These are phyloP conservation scores for Orchestes rusci DNA, from an alignment of 2,888 invertebrate species.

Conservation along the genomic window DNA sequence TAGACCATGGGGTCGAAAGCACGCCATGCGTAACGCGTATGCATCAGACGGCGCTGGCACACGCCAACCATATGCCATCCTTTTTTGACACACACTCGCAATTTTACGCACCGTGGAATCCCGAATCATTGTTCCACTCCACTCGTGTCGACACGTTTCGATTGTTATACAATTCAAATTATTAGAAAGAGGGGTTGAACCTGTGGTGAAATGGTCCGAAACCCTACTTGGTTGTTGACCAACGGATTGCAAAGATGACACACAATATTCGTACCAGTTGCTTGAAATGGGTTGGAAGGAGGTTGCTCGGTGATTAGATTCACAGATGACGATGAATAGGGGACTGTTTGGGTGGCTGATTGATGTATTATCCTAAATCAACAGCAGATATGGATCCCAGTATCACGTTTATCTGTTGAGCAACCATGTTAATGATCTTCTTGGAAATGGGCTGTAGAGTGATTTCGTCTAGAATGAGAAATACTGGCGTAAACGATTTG, in stretches of 20 bases:
- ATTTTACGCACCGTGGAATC: slow-evolving; percentile 32
- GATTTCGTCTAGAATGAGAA: too few species aligned
- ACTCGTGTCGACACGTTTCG: slow-evolving; percentile 21
- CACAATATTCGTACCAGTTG: slow-evolving; percentile 16
- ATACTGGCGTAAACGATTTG: too few species aligned
- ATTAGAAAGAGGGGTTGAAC: slow-evolving; percentile 14
- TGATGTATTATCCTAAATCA: too few species aligned
- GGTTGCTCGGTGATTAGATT: slow-evolving; percentile 23
- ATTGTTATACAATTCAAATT: slow-evolving; percentile 24
- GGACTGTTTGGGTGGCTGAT: too few species aligned
- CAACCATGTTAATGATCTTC: too few species aligned
- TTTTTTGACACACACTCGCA: slow-evolving; percentile 21
- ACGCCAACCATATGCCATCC: slow-evolving; percentile 1
- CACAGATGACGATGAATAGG: slow-evolving; percentile 22
- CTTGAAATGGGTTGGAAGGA: slow-evolving; percentile 23
- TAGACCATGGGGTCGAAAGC: neutral
- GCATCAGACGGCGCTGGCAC: neutral
- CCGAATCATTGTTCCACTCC: slow-evolving; percentile 23
- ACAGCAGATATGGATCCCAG: too few species aligned
- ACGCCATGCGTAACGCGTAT: neutral
- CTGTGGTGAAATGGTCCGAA: slow-evolving; percentile 20
- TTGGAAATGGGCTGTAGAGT: too few species aligned
- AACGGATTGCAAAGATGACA: slow-evolving; percentile 25
- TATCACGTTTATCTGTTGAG: too few species aligned
- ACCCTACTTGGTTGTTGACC: too few species aligned